Evolutionary conservation across 2,113 vertebrate genomes (phyloP).

Genomic region (Platycercus adscitus): DNA sequence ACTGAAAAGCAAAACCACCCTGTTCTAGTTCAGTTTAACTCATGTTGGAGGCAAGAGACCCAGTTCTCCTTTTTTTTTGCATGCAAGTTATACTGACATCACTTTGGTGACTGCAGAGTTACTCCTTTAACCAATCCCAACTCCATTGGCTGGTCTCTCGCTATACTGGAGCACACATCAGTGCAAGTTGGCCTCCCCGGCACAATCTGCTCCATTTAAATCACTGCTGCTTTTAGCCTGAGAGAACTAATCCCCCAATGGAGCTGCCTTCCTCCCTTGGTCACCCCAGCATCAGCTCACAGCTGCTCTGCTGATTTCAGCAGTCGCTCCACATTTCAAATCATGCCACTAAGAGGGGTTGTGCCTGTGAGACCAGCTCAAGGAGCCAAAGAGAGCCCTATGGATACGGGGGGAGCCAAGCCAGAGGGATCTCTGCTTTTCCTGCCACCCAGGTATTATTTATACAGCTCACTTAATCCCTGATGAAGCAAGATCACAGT

Average conservation of each 20-base stretch:
- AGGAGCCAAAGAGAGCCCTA: rapidly evolving
- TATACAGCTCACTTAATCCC: conserved; percentile 20
- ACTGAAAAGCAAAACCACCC: neutral
- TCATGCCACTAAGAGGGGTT: neutral
- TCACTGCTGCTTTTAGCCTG: conserved; percentile 28
- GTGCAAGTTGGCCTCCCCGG: rapidly evolving
- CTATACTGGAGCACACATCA: neutral
- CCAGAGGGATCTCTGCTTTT: rapidly evolving
- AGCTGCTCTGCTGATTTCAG: neutral
- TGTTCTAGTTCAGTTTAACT: neutral
- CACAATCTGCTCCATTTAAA: conserved; percentile 15
- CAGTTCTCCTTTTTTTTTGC: neutral
- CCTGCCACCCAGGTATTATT: neutral
- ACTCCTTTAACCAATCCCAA: neutral
- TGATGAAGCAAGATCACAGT: conserved; percentile 32
- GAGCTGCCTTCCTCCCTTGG: neutral
- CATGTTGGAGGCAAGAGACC: neutral
- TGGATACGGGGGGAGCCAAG: neutral
- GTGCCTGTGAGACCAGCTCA: neutral
- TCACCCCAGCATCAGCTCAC: neutral
- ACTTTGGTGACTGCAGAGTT: neutral
- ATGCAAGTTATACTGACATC: neutral
- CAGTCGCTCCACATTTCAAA: neutral
- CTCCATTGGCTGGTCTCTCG: neutral
- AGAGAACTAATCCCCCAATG: neutral